Evolutionary conservation across 2,797 vertebrate genomes (phyloP).

Genomic region (Sebastes vulpes): DNA sequence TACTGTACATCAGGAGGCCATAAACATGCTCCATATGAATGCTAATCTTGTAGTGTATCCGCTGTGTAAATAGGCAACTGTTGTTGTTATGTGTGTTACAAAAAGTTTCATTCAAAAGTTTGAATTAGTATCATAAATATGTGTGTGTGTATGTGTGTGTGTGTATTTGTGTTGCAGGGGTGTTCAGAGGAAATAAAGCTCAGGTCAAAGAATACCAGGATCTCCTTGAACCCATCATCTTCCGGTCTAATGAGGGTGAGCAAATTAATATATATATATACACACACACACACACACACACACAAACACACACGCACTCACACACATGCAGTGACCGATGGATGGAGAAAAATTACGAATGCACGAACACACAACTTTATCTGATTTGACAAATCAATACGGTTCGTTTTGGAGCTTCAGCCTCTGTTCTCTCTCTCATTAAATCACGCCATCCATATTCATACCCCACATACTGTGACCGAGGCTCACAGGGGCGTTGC

Average conservation of each 20-base stretch:
- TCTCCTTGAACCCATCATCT: constrained; percentile 92
- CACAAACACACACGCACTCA: background rate
- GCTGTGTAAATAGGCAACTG: background rate
- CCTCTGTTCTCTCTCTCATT: constrained; percentile 18
- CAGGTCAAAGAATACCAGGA: constrained; percentile 95
- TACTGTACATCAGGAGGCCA: background rate
- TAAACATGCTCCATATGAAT: background rate
- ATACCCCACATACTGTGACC: constrained; percentile 40
- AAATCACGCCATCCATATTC: constrained; percentile 60
- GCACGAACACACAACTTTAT: background rate
- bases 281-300: background rate
- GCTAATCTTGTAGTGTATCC: background rate
- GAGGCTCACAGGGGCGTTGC: constrained; percentile 18
- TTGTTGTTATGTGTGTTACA: background rate
- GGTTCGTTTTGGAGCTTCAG: constrained; percentile 5
- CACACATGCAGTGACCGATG: background rate
- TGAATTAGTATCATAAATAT: background rate
- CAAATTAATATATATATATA: background rate
- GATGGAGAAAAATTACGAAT: background rate
- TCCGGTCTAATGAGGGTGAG: constrained; percentile 91
- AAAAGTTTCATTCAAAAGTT: background rate
- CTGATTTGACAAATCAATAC: background rate
- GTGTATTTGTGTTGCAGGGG: constrained; percentile 78
- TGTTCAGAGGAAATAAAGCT: constrained; percentile 91
- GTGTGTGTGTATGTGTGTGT: background rate